Conservation (phyloP, 2,888 invertebrate genomes). For the Andrena praecox region DNA sequence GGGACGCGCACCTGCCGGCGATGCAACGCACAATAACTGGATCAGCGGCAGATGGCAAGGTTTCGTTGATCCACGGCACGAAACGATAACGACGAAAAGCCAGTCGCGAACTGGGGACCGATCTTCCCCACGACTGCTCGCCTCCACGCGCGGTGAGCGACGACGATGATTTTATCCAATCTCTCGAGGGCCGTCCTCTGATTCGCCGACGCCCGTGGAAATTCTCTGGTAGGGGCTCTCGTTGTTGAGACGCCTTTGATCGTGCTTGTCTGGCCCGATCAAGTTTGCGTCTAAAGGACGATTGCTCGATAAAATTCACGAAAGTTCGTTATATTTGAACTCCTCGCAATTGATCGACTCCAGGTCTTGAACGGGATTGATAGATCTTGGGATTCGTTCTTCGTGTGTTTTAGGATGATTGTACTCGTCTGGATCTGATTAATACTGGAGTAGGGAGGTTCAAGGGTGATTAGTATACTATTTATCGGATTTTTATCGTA, state of each 20-base stretch:
- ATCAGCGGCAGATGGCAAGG: background rate
- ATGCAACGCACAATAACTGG: background rate
- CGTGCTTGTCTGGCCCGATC: background rate
- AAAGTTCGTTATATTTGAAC: too few relatives aligned
- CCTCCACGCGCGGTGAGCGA: background rate
- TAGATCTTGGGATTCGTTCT: too few relatives aligned
- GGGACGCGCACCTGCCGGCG: conserved; percentile 6
- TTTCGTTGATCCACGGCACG: conserved; percentile 6
- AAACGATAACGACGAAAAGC: conserved; percentile 11
- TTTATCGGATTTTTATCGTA: background rate
- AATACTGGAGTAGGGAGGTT: too few relatives aligned
- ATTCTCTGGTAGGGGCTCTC: background rate
- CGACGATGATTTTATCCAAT: conserved; percentile 3
- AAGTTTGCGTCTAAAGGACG: too few relatives aligned
- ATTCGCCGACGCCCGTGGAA: background rate
- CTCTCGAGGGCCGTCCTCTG: background rate
- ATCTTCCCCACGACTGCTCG: background rate
- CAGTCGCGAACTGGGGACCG: conserved; percentile 23
- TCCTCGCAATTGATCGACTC: too few relatives aligned
- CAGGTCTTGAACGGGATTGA: too few relatives aligned
- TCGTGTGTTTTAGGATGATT: too few relatives aligned
- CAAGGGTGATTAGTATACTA: too few relatives aligned
- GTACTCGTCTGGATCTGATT: too few relatives aligned
- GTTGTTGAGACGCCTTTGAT: background rate
- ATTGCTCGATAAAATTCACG: too few relatives aligned